A percentile compares a stretch with the other conserved stretches of the same genome.
These are phyloP conservation scores for Lottia scabra DNA, from an alignment of 2,888 invertebrate species.

Conservation along the genomic window DNA sequence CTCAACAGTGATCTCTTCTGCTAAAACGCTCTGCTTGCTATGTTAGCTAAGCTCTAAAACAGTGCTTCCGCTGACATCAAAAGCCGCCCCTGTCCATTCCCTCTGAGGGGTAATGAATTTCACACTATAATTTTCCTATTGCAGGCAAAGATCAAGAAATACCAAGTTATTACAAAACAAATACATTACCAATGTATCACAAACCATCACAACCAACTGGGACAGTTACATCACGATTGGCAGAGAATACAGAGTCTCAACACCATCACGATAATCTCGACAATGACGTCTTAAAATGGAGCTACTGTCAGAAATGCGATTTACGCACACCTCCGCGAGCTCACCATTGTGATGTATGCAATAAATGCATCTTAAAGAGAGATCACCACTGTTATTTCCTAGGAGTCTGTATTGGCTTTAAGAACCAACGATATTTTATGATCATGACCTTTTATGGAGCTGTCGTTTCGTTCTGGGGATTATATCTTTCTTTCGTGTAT, in stretches of 20 bases:
- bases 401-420: slow-evolving; percentile 55
- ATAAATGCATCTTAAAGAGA: slow-evolving; percentile 55
- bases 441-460: slow-evolving; percentile 46
- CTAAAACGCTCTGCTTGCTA: no score
- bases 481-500: slow-evolving; percentile 38
- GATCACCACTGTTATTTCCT: slow-evolving; percentile 64
- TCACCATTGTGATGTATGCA: slow-evolving; percentile 56
- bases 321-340: slow-evolving; percentile 50
- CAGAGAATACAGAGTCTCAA: background rate
- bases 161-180: background rate
- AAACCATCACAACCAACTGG: no score
- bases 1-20: no score
- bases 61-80: no score
- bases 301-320: slow-evolving; percentile 47
- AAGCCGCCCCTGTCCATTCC: no score
- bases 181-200: no score
- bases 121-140: background rate
- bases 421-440: slow-evolving; percentile 58
- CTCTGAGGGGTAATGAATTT: no score
- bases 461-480: slow-evolving; percentile 35
- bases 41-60: no score
- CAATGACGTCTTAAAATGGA: slow-evolving; percentile 45
- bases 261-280: slow-evolving; percentile 30
- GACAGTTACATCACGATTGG: no score
- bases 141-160: background rate